A percentile compares a stretch with the other conserved stretches of the same genome.
phyloP scores from a whole-genome alignment of 37 sponge, comb jelly and placozoan genomes.

The Petrosia ficiformis region DNA sequence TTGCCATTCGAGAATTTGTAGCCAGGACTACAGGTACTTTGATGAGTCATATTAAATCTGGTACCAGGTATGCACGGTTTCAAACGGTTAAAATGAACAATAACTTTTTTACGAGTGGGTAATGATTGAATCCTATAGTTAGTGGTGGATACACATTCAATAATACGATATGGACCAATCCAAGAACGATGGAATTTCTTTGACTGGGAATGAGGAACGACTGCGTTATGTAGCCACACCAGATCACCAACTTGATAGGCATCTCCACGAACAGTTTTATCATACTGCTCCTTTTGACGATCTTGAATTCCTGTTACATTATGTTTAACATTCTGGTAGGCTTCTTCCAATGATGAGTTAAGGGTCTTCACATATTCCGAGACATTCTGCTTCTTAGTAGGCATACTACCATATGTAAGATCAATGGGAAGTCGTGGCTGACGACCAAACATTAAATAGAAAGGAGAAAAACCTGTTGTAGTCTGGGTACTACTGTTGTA shows the following conservation, averaged over 20 bases:
- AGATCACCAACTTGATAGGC: conserved; percentile 38
- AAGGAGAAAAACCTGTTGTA: conserved; percentile 23
- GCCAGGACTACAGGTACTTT: no score
- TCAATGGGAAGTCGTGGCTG: conserved; percentile 37
- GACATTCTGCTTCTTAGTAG: not conserved
- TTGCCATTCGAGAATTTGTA: no score
- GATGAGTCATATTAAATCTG: no score
- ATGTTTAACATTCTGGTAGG: conserved; percentile 10
- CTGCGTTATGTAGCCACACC: conserved; percentile 55
- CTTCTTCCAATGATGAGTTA: not conserved
- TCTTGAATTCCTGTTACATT: not conserved
- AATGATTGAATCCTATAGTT: conserved; percentile 18
- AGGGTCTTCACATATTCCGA: conserved; percentile 24
- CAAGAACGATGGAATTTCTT: conserved; percentile 52
- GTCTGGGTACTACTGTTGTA: conserved; percentile 50
- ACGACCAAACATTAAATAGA: conserved; percentile 53
- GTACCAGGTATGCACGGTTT: not conserved
- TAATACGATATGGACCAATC: conserved; percentile 34
- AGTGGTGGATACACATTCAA: conserved; percentile 13
- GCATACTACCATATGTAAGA: conserved; percentile 1
- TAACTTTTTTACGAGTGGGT: not conserved
- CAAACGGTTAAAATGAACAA: not conserved
- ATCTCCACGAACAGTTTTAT: conserved; percentile 39
- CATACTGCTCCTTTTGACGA: conserved; percentile 22
- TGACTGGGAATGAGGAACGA: conserved; percentile 16